A percentile compares a stretch with the other conserved stretches of the same genome.
Evolutionary conservation across 2,113 vertebrate genomes (phyloP).

Genomic region (Gracilinanus agilis): DNA sequence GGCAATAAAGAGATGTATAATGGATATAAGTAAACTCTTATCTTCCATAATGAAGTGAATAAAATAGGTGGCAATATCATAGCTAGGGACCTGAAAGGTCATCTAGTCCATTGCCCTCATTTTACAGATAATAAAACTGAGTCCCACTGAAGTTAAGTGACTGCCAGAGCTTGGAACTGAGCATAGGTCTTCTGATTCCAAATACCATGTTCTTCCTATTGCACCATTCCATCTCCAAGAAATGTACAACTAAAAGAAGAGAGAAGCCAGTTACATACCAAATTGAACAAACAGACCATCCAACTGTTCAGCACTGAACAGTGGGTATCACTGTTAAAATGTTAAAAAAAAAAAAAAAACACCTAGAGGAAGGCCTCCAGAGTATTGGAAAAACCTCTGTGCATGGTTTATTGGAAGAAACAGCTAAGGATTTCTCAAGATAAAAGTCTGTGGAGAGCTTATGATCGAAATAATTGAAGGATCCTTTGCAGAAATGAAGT

Average conservation of each 20-base stretch:
- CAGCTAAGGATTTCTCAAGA: not conserved
- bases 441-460: not conserved
- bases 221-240: not conserved
- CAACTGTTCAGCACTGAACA: not conserved
- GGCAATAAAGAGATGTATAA: too few species aligned
- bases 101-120: not conserved
- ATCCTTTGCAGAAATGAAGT: not conserved
- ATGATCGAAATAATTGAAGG: not conserved
- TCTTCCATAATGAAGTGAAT: not conserved
- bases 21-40: not conserved
- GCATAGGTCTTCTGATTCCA: not conserved
- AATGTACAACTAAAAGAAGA: not conserved
- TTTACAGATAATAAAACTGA: not conserved
- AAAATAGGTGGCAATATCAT: not conserved
- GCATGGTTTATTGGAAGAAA: not conserved
- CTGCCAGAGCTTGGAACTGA: not conserved
- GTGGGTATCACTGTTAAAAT: not conserved
- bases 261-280: not conserved
- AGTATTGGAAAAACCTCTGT: not conserved
- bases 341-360: too few species aligned
- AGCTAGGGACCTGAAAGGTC: not conserved
- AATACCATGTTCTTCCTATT: not conserved
- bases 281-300: not conserved
- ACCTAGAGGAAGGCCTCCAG: not conserved
- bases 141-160: not conserved